Conservation (phyloP, 1,140 invertebrate genomes). For the Pachypeltis micranthus region DNA sequence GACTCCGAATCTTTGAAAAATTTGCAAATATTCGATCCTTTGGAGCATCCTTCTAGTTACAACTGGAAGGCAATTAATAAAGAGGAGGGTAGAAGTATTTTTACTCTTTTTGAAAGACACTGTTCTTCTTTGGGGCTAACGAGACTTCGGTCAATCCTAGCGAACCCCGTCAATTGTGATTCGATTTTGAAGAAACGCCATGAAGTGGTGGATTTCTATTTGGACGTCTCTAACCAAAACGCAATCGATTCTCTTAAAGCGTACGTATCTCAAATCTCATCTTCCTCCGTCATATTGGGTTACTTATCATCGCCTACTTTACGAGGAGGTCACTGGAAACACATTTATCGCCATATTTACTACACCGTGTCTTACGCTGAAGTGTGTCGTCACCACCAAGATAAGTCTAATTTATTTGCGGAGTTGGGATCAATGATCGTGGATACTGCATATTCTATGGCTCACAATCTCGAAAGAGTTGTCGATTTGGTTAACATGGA, state of each 20-base stretch:
- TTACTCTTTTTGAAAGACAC: slow-evolving; percentile 56
- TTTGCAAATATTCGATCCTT: slow-evolving; percentile 60
- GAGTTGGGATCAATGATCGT: slow-evolving; percentile 25
- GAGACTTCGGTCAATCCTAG: slow-evolving; percentile 40
- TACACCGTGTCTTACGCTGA: slow-evolving; percentile 17
- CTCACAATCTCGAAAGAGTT: slow-evolving; percentile 43
- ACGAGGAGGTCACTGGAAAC: slow-evolving; percentile 43
- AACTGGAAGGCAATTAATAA: slow-evolving; percentile 45
- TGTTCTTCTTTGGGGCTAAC: slow-evolving; percentile 46
- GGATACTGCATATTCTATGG: slow-evolving; percentile 53
- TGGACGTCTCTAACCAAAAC: slow-evolving; percentile 42
- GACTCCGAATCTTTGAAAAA: slow-evolving; percentile 47
- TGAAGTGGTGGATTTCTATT: slow-evolving; percentile 48
- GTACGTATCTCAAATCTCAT: slow-evolving; percentile 45
- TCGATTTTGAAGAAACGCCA: slow-evolving; percentile 42
- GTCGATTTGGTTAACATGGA: slow-evolving; percentile 57
- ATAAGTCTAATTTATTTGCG: background rate
- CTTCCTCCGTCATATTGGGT: slow-evolving; percentile 38
- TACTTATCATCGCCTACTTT: slow-evolving; percentile 39
- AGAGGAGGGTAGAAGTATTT: slow-evolving; percentile 60
- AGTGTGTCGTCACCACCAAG: background rate
- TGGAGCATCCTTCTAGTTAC: slow-evolving; percentile 61
- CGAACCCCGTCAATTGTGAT: slow-evolving; percentile 46
- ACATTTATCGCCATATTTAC: slow-evolving; percentile 38
- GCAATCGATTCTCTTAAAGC: slow-evolving; percentile 42